Percentiles rank a stretch among this genome's conserved stretches.
These are phyloP conservation scores for zebrafish (Danio rerio) DNA, from an alignment of 2,113 vertebrate genomes.

Conservation along the genomic window DNA sequence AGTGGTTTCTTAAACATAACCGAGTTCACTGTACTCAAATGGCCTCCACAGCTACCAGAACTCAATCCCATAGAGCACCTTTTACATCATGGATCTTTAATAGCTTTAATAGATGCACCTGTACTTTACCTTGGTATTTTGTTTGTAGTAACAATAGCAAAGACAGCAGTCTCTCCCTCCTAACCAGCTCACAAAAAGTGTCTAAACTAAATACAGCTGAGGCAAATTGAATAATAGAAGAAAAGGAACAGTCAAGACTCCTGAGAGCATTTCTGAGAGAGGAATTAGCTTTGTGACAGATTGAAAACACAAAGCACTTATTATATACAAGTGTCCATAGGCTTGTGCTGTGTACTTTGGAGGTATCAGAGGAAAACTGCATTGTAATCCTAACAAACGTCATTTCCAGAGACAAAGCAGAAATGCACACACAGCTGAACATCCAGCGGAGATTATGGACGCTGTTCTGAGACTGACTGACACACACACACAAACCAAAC, in stretches of 20 bases:
- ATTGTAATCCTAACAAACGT: constrained; percentile 6
- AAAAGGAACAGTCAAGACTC: not conserved
- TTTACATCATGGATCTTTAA: no score
- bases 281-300: not conserved
- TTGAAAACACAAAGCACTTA: not conserved
- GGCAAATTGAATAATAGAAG: not conserved
- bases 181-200: not conserved
- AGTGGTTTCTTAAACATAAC: no score
- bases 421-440: constrained; percentile 7
- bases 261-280: not conserved
- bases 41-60: no score
- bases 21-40: no score
- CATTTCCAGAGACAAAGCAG: not conserved
- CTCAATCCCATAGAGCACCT: no score
- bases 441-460: not conserved
- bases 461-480: not conserved
- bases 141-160: not conserved
- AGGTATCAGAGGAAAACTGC: constrained; percentile 3
- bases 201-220: not conserved
- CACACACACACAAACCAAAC: not conserved
- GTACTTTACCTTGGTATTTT: not conserved
- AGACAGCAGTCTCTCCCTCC: not conserved
- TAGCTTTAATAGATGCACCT: not conserved
- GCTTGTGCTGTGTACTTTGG: not conserved
- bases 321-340: not conserved